Conservation (phyloP, 1,140 invertebrate genomes). For the Mya arenaria region DNA sequence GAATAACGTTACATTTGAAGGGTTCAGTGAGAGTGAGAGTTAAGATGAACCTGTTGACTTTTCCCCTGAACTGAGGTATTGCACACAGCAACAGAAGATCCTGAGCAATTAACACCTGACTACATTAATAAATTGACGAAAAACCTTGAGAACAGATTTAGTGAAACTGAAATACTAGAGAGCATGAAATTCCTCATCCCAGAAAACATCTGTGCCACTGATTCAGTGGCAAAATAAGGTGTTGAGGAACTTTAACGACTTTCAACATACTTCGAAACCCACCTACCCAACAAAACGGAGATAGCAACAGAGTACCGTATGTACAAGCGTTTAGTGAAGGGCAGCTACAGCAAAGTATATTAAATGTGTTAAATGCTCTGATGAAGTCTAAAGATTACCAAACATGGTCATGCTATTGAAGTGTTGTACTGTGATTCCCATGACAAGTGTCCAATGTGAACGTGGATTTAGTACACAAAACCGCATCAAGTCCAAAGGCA, state of each 20-base stretch:
- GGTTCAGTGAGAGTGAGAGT: no score
- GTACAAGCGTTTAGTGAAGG: conserved; percentile 7
- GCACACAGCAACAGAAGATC: no score
- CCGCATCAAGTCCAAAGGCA: background rate
- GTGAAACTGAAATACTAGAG: no score
- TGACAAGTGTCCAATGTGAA: conserved; percentile 28
- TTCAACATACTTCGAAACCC: background rate
- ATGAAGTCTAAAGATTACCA: background rate
- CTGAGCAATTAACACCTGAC: no score
- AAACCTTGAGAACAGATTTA: no score
- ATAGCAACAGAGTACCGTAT: background rate
- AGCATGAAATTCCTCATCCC: no score
- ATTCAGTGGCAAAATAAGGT: background rate
- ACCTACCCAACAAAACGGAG: background rate
- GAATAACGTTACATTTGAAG: no score
- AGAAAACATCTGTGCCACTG: background rate
- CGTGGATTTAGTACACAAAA: conserved; percentile 22
- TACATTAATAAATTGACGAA: no score
- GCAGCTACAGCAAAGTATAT: background rate
- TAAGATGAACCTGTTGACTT: no score
- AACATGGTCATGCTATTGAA: conserved; percentile 10
- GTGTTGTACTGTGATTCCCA: conserved; percentile 9
- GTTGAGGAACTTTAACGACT: background rate
- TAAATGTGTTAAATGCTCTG: background rate
- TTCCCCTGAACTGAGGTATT: no score